These are phyloP conservation scores for Crax fasciolata DNA, from an alignment of 2,797 vertebrate species.

Conservation along the genomic window DNA sequence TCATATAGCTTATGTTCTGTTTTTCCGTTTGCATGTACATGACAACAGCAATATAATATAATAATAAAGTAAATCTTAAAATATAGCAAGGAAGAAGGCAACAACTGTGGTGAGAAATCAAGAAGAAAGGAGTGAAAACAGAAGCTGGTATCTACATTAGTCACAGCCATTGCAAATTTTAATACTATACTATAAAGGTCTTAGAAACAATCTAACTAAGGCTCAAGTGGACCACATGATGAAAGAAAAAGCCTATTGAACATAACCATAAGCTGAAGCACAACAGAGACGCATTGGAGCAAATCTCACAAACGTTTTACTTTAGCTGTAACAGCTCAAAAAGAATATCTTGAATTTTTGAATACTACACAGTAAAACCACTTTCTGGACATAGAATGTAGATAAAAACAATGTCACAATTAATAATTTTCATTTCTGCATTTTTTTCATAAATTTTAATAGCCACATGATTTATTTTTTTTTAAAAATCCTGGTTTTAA, in stretches of 20 bases:
- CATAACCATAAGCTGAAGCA: background rate
- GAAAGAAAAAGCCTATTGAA: background rate
- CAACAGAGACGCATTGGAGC: background rate
- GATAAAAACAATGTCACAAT: background rate
- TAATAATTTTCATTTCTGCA: background rate
- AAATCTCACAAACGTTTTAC: background rate
- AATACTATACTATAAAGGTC: background rate
- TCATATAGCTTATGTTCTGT: background rate
- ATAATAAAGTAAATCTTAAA: background rate
- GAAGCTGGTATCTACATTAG: rapidly evolving
- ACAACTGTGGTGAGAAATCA: background rate
- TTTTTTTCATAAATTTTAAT: background rate
- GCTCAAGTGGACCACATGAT: background rate
- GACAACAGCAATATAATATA: background rate
- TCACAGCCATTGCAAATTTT: background rate
- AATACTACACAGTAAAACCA: slow-evolving; percentile 18
- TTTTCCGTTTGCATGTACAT: background rate
- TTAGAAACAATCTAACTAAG: background rate
- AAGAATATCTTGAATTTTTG: slow-evolving; percentile 27
- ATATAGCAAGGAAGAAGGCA: background rate
- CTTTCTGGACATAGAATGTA: background rate
- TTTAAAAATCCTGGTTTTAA: background rate
- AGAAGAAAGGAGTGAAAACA: background rate
- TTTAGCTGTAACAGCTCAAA: slow-evolving; percentile 6
- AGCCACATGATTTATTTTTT: background rate